A percentile compares a stretch with the other conserved stretches of the same genome.
Evolutionary conservation across 2,888 invertebrate genomes (phyloP).

Genomic region (Molorchus minor): DNA sequence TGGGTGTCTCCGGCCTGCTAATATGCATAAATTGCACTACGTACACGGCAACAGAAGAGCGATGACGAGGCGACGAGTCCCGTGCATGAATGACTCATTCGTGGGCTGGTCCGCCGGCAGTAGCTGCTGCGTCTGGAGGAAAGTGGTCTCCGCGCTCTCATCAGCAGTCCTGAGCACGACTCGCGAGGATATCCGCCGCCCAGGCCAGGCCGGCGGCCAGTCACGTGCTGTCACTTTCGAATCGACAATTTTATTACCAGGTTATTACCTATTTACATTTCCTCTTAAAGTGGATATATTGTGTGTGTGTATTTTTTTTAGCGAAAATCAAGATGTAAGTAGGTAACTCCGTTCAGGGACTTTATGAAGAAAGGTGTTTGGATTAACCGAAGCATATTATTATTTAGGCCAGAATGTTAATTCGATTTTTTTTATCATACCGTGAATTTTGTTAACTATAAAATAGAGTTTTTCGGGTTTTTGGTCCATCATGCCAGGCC

Average conservation of each 20-base stretch:
- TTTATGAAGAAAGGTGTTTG: no score
- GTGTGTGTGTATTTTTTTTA: no score
- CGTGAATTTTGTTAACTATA: no score
- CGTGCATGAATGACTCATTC: constrained; percentile 25
- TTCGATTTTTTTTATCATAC: no score
- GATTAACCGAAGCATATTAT: no score
- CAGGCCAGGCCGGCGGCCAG: constrained; percentile 30
- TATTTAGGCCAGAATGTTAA: no score
- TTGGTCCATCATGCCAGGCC: no score
- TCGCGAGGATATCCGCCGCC: constrained; percentile 56
- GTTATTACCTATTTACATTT: constrained; percentile 20
- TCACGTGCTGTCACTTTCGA: constrained; percentile 30
- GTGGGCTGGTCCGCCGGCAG: constrained; percentile 9
- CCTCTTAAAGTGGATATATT: not conserved
- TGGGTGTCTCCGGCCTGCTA: constrained; percentile 21
- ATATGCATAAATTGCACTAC: not conserved
- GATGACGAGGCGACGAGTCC: not conserved
- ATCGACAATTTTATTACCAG: constrained; percentile 21
- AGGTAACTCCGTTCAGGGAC: no score
- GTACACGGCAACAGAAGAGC: not conserved
- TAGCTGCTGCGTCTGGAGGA: constrained; percentile 19
- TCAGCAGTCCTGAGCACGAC: constrained; percentile 53
- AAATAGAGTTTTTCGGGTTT: no score
- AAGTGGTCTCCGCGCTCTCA: constrained; percentile 49
- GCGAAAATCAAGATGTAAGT: no score